Evolutionary conservation across 2,113 vertebrate genomes (phyloP).

Genomic region (Petrocephalus microphthalmus): DNA sequence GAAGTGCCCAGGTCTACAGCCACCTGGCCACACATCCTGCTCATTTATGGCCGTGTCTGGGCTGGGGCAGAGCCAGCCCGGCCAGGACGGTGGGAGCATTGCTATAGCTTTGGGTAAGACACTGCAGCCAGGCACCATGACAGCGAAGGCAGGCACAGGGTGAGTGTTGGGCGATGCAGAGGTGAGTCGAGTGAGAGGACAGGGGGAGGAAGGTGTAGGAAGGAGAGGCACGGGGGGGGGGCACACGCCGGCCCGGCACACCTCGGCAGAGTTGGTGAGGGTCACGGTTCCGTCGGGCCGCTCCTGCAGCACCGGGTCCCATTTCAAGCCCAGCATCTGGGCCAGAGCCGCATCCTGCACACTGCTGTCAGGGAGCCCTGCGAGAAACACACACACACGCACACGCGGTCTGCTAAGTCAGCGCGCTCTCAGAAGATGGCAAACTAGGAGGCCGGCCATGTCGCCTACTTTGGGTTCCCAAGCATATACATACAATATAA

Average conservation of each 20-base stretch:
- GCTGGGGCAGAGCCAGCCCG: not conserved
- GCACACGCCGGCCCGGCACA: conserved; percentile 35
- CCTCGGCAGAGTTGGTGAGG: conserved; percentile 76
- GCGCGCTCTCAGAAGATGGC: not conserved
- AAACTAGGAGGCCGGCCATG: not conserved
- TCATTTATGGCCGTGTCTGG: not conserved
- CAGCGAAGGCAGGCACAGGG: not conserved
- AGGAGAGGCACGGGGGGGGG: not conserved
- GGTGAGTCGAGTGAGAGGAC: not conserved
- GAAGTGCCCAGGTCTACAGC: not conserved
- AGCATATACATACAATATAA: not conserved
- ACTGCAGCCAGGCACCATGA: not conserved
- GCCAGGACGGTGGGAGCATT: not conserved
- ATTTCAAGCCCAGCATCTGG: conserved; percentile 64
- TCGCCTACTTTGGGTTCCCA: not conserved
- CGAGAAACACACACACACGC: not conserved
- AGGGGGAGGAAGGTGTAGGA: not conserved
- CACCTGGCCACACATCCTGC: not conserved
- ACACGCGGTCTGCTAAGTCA: not conserved
- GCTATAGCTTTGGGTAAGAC: not conserved
- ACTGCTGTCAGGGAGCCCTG: conserved; percentile 78
- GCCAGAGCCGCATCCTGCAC: conserved; percentile 69
- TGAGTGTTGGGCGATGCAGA: not conserved
- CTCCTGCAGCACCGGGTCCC: conserved; percentile 65
- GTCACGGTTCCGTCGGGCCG: conserved; percentile 65